Conservation (phyloP, 2,113 vertebrate species). For the Rhabdornis inornatus region DNA sequence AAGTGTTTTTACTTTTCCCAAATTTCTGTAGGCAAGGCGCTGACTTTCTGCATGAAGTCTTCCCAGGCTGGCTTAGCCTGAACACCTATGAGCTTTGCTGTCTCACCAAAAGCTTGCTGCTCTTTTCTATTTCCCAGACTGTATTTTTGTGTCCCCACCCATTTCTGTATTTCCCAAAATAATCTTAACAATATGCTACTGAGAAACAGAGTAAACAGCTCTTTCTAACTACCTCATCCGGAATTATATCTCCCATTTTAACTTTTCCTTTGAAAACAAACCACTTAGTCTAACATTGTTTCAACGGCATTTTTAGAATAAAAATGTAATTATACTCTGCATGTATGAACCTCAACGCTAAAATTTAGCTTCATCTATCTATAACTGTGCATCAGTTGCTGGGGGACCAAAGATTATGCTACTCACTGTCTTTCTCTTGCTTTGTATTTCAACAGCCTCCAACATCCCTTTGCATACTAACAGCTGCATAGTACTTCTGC, state of each 20-base stretch:
- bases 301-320: background rate
- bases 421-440: background rate
- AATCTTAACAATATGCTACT: background rate
- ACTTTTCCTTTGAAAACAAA: conserved; percentile 22
- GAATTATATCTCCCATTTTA: conserved; percentile 33
- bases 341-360: background rate
- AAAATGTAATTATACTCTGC: conserved; percentile 13
- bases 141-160: background rate
- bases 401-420: background rate
- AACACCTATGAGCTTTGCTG: fast-evolving
- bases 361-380: background rate
- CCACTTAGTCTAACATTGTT: background rate
- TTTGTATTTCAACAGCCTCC: background rate
- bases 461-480: background rate
- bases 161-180: background rate
- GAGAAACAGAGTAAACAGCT: background rate
- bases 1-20: background rate
- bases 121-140: background rate
- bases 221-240: background rate
- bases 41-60: background rate
- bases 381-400: background rate
- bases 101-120: background rate
- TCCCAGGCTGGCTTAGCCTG: background rate
- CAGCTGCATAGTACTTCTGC: background rate
- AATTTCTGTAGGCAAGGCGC: background rate